Evolutionary conservation across 2,888 invertebrate species (phyloP), one percentile per base, ranked within the genome.

Genomic region (Cantharis lateralis): DNA sequence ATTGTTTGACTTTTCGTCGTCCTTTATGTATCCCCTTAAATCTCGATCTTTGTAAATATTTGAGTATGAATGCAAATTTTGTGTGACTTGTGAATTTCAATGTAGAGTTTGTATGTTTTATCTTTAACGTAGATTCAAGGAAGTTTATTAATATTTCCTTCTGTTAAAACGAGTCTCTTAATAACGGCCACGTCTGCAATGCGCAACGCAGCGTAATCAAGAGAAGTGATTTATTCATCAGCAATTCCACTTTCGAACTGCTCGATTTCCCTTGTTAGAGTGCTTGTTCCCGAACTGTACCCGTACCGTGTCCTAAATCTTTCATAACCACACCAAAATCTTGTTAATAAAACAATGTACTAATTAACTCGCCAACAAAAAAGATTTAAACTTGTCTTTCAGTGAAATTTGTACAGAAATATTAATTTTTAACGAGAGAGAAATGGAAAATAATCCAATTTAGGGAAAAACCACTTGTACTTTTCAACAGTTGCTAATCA

Each of bases 161-260:
- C 71, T 74, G 77, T 75, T 48, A 78, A 78, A 63, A 73, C 66
- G 71, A 78, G 63, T 63, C 75, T 73, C 73, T 78, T 78, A 78
- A 78, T 78, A 78, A 74, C 71, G 72, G 71, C 72, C 70, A 66
- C 68, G 76, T 72, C 80, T 79, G 81, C 82, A 82, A 73, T 82
- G 82, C 82, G 82, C 79, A 78, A 77, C 78, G 78, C 79, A 80
- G 80, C 80, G 81, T 82, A 83, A 82, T 83, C 82, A 83, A 82
- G 81, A 74, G 80, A 76, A 75, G 73, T 83, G 82, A 83, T 83
- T 83, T 83, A 83, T 83, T 83, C 82, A 83, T 82, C 82, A 82
- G 81, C 82, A 82, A 82, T 82, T 79, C 82, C 80, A 82, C 82
- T 82, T 81, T 79, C 80, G 72, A 78, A 80, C 82, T 78, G 81